Evolutionary conservation across 2,113 vertebrate genomes (phyloP).

Genomic region (Phalacrocorax aristotelis): DNA sequence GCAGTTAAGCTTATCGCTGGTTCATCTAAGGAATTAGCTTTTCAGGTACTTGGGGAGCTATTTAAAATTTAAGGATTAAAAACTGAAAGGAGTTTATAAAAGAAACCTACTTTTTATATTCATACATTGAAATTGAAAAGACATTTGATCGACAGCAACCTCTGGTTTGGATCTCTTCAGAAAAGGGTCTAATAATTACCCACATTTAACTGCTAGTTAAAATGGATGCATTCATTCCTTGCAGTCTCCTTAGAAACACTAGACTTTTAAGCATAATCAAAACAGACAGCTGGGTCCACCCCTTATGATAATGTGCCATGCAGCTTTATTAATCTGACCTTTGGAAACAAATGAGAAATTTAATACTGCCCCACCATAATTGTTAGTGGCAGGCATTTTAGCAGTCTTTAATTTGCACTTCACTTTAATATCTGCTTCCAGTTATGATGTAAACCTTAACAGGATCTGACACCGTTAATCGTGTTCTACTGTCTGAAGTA

Average conservation of each 20-base stretch:
- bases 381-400: constrained; percentile 79
- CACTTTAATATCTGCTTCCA: constrained; percentile 70
- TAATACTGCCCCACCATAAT: constrained; percentile 74
- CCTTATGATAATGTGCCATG: constrained; percentile 82
- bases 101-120: not conserved
- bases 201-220: constrained; percentile 5
- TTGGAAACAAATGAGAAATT: constrained; percentile 77
- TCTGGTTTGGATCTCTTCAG: not conserved
- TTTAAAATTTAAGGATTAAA: not conserved
- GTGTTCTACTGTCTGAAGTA: not conserved
- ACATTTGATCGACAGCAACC: not conserved
- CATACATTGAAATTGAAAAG: constrained; percentile 1
- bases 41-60: not conserved
- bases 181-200: constrained; percentile 11
- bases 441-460: constrained; percentile 65
- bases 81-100: not conserved
- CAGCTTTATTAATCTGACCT: constrained; percentile 85
- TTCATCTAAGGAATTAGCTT: not conserved
- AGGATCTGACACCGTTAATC: constrained; percentile 49
- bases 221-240: constrained; percentile 35
- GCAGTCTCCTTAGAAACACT: constrained; percentile 37
- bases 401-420: constrained; percentile 75
- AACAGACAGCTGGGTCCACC: constrained; percentile 78
- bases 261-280: constrained; percentile 71
- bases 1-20: not conserved